phyloP scores from a whole-genome alignment of 1,140 invertebrate genomes.

The Mizuhopecten yessoensis region DNA sequence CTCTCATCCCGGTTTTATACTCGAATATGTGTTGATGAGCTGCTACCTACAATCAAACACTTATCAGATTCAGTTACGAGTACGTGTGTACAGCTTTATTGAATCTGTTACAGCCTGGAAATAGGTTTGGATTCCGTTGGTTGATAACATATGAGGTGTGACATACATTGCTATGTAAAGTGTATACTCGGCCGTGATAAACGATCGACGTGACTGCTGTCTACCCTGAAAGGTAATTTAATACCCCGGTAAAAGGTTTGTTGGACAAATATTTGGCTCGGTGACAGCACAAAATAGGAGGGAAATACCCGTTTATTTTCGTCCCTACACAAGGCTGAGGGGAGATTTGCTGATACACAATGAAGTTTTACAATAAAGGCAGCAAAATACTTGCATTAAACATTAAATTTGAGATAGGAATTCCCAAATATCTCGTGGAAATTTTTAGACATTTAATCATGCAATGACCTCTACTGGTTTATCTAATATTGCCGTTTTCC shows the following conservation, averaged over 20 bases:
- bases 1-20: too few species aligned
- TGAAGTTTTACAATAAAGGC: too few species aligned
- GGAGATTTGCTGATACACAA: too few species aligned
- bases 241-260: not conserved
- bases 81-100: too few species aligned
- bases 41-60: too few species aligned
- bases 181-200: not conserved
- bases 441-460: not conserved
- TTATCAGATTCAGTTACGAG: too few species aligned
- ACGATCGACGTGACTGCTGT: not conserved
- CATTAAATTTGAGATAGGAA: not conserved
- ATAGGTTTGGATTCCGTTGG: too few species aligned
- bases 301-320: conserved; percentile 19
- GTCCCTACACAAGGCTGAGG: too few species aligned
- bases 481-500: not conserved
- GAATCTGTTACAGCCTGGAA: too few species aligned
- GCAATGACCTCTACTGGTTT: not conserved
- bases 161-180: not conserved
- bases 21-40: too few species aligned
- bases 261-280: not conserved
- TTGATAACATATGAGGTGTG: not conserved
- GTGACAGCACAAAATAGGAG: conserved; percentile 7
- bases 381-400: not conserved
- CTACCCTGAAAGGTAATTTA: not conserved
- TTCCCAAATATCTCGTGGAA: not conserved